Evolutionary conservation across 2,888 invertebrate species (phyloP).

Genomic region (Andrena trimmerana): DNA sequence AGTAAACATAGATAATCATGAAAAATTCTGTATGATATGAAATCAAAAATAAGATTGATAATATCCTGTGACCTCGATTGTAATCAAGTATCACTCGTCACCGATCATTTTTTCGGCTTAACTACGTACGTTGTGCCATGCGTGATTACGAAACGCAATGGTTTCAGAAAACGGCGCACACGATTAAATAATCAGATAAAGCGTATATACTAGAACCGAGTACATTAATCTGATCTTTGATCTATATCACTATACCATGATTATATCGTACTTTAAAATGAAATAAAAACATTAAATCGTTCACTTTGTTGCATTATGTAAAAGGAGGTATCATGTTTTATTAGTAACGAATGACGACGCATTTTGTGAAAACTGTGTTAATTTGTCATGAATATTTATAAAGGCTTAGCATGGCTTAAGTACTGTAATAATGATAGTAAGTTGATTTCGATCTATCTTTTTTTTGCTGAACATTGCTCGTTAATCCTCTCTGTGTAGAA

Average conservation of each 20-base stretch:
- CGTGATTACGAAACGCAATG: conserved; percentile 32
- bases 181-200: conserved; percentile 43
- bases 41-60: conserved; percentile 23
- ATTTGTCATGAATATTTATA: conserved; percentile 17
- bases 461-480: conserved; percentile 15
- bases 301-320: no score
- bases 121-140: conserved; percentile 20
- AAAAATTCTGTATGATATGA: neutral
- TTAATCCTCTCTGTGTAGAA: neutral
- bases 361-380: conserved; percentile 3
- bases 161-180: conserved; percentile 8
- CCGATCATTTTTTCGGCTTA: conserved; percentile 18
- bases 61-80: conserved; percentile 21
- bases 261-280: neutral
- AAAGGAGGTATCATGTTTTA: neutral
- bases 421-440: neutral
- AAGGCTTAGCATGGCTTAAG: neutral
- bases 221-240: conserved; percentile 23
- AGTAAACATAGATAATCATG: neutral
- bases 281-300: neutral
- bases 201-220: neutral
- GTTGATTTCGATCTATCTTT: conserved; percentile 31
- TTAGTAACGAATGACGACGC: neutral
- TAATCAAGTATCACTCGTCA: conserved; percentile 28
- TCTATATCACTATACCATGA: conserved; percentile 11